Percentiles rank a stretch among this genome's conserved stretches.
Evolutionary conservation across 2,888 invertebrate species (phyloP).

Genomic region (Drosophila ezoana): DNA sequence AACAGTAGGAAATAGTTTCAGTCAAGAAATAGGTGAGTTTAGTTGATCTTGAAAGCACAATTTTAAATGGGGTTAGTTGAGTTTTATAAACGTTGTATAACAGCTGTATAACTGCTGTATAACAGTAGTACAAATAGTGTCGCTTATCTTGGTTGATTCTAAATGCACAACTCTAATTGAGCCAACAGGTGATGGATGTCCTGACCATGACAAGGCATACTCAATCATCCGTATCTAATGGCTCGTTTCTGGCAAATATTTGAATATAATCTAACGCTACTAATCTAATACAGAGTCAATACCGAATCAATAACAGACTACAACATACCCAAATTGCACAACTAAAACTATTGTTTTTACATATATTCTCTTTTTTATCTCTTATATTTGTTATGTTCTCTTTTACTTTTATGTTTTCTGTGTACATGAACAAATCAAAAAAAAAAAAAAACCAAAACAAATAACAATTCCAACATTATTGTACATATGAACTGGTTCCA

Average conservation of each 20-base stretch:
- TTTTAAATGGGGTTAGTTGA: slow-evolving; percentile 6
- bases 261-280: slow-evolving; percentile 25
- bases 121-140: no score
- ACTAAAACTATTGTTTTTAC: slow-evolving; percentile 71
- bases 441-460: slow-evolving; percentile 35
- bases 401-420: slow-evolving; percentile 75
- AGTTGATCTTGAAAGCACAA: not conserved
- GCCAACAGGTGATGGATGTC: slow-evolving; percentile 4
- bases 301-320: slow-evolving; percentile 31
- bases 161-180: slow-evolving; percentile 12
- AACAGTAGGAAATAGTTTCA: no score
- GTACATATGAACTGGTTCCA: slow-evolving; percentile 62
- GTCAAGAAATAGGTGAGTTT: not conserved
- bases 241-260: slow-evolving; percentile 30
- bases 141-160: not conserved
- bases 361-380: slow-evolving; percentile 74
- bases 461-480: slow-evolving; percentile 43
- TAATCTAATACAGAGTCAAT: slow-evolving; percentile 28
- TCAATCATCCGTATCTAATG: slow-evolving; percentile 34
- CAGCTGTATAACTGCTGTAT: no score
- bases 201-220: not conserved
- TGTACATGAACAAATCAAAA: slow-evolving; percentile 68
- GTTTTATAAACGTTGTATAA: no score
- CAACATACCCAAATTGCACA: slow-evolving; percentile 62
- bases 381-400: slow-evolving; percentile 79